Evolutionary conservation across 2,888 invertebrate species (phyloP).

Genomic region (Agrochola litura): DNA sequence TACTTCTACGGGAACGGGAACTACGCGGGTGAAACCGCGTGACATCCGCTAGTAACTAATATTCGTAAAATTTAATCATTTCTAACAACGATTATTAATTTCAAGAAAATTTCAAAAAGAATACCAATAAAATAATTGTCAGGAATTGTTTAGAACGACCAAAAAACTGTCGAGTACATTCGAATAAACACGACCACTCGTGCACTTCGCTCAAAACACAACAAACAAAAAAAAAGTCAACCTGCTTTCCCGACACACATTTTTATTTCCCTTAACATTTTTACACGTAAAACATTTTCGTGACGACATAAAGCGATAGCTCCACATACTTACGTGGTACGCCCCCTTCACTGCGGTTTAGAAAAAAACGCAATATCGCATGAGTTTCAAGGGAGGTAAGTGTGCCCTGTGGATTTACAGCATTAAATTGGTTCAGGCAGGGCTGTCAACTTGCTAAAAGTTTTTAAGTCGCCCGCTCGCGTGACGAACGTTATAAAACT

Average conservation of each 20-base stretch:
- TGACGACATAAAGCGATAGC: conserved; percentile 78
- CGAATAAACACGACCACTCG: conserved; percentile 36
- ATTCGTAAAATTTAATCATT: not conserved
- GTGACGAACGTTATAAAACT: conserved; percentile 74
- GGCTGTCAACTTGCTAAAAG: conserved; percentile 80
- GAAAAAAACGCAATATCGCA: conserved; percentile 89
- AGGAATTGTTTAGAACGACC: not conserved
- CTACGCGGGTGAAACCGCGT: too few relatives aligned
- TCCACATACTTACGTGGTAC: conserved; percentile 67
- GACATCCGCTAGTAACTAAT: not conserved
- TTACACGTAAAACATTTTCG: conserved; percentile 74
- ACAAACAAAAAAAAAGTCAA: conserved; percentile 59
- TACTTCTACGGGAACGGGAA: too few relatives aligned
- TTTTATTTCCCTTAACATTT: conserved; percentile 72
- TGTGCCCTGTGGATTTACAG: conserved; percentile 89
- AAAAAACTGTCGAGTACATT: conserved; percentile 19
- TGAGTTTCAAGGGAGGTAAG: conserved; percentile 88
- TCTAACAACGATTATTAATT: not conserved
- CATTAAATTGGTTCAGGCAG: conserved; percentile 87
- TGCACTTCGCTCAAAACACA: conserved; percentile 58
- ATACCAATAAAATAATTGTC: not conserved
- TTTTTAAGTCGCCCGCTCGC: conserved; percentile 74
- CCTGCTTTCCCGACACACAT: conserved; percentile 61
- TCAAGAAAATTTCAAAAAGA: too few relatives aligned
- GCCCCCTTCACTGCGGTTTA: conserved; percentile 82